Evolutionary conservation across 2,888 invertebrate genomes (phyloP).

Genomic region (Opisthograptis luteolata): DNA sequence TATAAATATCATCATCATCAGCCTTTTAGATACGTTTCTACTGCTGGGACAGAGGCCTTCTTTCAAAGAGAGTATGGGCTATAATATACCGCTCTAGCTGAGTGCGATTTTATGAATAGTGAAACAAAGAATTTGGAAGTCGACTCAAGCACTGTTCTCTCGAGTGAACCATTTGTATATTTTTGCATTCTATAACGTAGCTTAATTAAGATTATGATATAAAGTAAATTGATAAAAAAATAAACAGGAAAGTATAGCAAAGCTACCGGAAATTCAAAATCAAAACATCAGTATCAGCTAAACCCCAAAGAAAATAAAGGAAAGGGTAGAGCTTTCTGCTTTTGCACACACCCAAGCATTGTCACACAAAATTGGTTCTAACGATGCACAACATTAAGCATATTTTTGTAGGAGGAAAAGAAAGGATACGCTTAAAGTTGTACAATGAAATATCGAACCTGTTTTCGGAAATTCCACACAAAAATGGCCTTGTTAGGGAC

Average conservation of each 20-base stretch:
- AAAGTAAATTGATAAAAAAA: neutral
- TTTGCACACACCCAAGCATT: constrained; percentile 18
- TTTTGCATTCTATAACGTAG: too few relatives aligned
- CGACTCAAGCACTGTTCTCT: too few relatives aligned
- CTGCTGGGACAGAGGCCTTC: too few relatives aligned
- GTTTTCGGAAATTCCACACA: constrained; percentile 23
- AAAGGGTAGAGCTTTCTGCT: constrained; percentile 3
- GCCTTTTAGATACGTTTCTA: too few relatives aligned
- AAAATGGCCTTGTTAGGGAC: constrained; percentile 24
- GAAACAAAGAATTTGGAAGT: too few relatives aligned
- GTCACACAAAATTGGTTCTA: constrained; percentile 19
- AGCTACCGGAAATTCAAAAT: constrained; percentile 19
- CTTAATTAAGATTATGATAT: too few relatives aligned
- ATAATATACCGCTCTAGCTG: too few relatives aligned
- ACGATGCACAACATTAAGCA: constrained; percentile 13
- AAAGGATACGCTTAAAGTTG: constrained; percentile 14
- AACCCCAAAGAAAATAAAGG: constrained; percentile 16
- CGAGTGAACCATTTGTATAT: too few relatives aligned
- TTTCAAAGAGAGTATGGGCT: too few relatives aligned
- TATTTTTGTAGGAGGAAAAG: constrained; percentile 14
- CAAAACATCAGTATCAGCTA: constrained; percentile 25
- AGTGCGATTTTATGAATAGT: too few relatives aligned
- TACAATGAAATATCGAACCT: constrained; percentile 13
- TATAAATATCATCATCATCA: too few relatives aligned
- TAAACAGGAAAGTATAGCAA: constrained; percentile 3